Evolutionary conservation across 2,113 vertebrate species (phyloP).

Genomic region (Perca flavescens): DNA sequence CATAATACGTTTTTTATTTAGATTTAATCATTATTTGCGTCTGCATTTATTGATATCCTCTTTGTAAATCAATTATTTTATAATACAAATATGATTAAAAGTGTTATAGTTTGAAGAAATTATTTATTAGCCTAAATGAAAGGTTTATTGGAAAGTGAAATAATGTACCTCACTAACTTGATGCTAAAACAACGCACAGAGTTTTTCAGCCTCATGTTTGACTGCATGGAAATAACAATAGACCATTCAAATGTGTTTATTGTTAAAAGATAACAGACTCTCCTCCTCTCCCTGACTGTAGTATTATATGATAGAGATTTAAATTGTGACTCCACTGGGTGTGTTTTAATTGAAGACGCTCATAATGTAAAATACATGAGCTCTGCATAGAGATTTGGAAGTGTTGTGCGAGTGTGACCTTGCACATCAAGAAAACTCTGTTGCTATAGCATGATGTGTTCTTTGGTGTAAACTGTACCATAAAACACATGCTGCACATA

Average conservation of each 20-base stretch:
- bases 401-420: neutral
- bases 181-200: neutral
- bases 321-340: conserved; percentile 22
- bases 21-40: too few relatives aligned
- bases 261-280: neutral
- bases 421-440: conserved; percentile 34
- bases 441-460: conserved; percentile 41
- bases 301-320: neutral
- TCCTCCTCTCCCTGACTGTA: neutral
- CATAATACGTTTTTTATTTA: neutral
- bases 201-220: neutral
- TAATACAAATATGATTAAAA: neutral
- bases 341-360: conserved; percentile 52
- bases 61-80: neutral
- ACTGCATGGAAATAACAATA: neutral
- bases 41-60: neutral
- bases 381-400: neutral
- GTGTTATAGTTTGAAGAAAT: neutral
- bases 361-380: conserved; percentile 59
- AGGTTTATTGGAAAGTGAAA: neutral
- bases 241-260: neutral
- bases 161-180: neutral
- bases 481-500: conserved; percentile 68
- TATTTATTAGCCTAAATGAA: neutral
- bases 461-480: conserved; percentile 58